These are phyloP conservation scores for Ooceraea biroi DNA, from an alignment of 1,140 invertebrate species.

Conservation along the genomic window DNA sequence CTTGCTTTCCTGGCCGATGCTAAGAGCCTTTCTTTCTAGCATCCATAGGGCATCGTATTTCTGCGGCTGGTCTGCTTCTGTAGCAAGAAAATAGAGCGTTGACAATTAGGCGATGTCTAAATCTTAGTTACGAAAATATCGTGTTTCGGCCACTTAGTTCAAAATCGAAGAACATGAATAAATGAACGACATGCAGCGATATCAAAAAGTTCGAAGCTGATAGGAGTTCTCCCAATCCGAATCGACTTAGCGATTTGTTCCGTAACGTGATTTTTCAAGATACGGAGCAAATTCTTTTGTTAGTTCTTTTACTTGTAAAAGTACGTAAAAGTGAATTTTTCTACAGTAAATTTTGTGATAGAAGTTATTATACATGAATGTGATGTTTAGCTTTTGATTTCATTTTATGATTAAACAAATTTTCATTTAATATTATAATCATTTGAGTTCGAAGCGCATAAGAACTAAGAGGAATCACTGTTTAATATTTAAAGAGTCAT, in stretches of 20 bases:
- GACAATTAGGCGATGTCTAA: constrained; percentile 35
- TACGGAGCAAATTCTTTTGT: constrained; percentile 1
- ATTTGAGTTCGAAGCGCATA: constrained; percentile 1
- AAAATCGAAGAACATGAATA: neutral
- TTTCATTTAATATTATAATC: neutral
- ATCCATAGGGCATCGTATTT: constrained; percentile 72
- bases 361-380: neutral
- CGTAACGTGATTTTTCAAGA: constrained; percentile 16
- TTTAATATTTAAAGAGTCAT: constrained; percentile 9
- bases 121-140: constrained; percentile 15
- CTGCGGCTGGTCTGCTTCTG: constrained; percentile 53
- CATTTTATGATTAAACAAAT: neutral
- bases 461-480: neutral
- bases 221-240: neutral
- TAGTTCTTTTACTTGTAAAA: constrained; percentile 1
- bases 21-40: constrained; percentile 69
- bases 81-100: constrained; percentile 58
- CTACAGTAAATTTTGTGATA: neutral
- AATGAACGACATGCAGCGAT: constrained; percentile 34
- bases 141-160: neutral
- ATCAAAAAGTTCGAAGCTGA: constrained; percentile 2
- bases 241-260: neutral
- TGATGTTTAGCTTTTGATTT: constrained; percentile 2
- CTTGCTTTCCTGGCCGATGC: constrained; percentile 37
- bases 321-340: neutral